Percentiles rank a stretch among this genome's conserved stretches.
These are phyloP conservation scores for Tichodroma muraria DNA, from an alignment of 2,113 vertebrate species.

Conservation along the genomic window DNA sequence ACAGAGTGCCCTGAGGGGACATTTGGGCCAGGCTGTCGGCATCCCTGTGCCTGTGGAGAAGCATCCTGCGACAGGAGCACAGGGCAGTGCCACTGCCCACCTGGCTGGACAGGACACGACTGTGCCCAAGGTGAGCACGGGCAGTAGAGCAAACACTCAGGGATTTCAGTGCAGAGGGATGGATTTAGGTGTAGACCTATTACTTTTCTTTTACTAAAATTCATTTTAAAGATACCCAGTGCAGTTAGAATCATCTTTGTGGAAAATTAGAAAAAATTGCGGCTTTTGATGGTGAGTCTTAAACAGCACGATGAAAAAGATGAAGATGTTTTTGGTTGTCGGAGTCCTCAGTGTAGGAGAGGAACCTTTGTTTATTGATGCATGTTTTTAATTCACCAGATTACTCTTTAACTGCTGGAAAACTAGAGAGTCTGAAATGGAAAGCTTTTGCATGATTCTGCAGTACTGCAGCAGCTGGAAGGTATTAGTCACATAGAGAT, in stretches of 20 bases:
- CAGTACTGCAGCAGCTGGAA: not conserved
- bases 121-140: slow-evolving; percentile 81
- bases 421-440: not conserved
- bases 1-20: slow-evolving; percentile 78
- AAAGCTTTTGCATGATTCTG: not conserved
- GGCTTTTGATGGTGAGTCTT: not conserved
- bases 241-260: not conserved
- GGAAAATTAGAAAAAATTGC: not conserved
- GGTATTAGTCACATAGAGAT: not conserved
- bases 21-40: slow-evolving; percentile 78
- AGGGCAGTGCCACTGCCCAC: slow-evolving; percentile 78
- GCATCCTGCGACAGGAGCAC: slow-evolving; percentile 75
- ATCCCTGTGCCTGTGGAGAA: slow-evolving; percentile 76
- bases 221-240: not conserved
- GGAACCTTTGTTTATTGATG: not conserved
- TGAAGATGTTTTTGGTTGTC: not conserved
- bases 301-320: not conserved
- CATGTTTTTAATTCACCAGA: not conserved
- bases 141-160: not conserved
- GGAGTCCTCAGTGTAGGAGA: not conserved
- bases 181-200: not conserved
- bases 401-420: not conserved
- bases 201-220: not conserved
- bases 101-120: slow-evolving; percentile 72
- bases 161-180: too few species aligned